Evolutionary conservation across 2,113 vertebrate genomes (phyloP), one percentile per base, ranked within the genome.

Genomic region (Turdus rufiventris): DNA sequence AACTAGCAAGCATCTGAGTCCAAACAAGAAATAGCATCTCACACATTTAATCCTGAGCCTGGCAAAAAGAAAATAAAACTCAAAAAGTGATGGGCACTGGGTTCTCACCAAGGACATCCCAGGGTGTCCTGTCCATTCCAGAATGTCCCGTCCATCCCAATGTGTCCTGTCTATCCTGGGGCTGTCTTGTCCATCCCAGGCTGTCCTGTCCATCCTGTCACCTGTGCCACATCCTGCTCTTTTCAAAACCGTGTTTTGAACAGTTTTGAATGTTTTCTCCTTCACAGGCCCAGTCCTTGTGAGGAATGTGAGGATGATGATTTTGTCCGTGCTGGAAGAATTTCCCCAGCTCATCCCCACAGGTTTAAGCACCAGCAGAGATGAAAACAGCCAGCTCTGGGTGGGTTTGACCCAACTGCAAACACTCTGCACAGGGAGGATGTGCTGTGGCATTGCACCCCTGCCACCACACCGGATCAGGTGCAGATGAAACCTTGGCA

Each of bases 291-390:
- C 58, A 28, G 19, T 1, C 5, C 28, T 2, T 2, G 26, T 8
- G 29, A 14, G 0, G 1, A 10, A 1, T 2, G 7, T 6, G 23
- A 16, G 26, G 14, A 18, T 1, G n/a, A 23, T 14, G 0, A 29
- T 58, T 58, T 34, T 31, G 18, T 11, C 56, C 3, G 1, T 0
- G 7, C 24, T 53, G 33, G 8, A 18, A 29, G 47, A 14, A 36
- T 12, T 11, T 8, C 60, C 34, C 43, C 21, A 47, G 26, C 73
- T 23, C 71, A 9, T 6, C 7, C 12, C 3, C 20, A 4, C 19
- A 5, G 26, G 8, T 50, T 29, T 14, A 47, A 45, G 31, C 47
- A 21, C 26, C 28, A 6, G 2, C 38, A 25, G 54, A 21, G 54
- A 10, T 2, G 26, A 33, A 21, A 79, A 9, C 60, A 10, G 19